phyloP scores from a whole-genome alignment of 2,888 invertebrate species.

The Drosophila parthenogenetica region DNA sequence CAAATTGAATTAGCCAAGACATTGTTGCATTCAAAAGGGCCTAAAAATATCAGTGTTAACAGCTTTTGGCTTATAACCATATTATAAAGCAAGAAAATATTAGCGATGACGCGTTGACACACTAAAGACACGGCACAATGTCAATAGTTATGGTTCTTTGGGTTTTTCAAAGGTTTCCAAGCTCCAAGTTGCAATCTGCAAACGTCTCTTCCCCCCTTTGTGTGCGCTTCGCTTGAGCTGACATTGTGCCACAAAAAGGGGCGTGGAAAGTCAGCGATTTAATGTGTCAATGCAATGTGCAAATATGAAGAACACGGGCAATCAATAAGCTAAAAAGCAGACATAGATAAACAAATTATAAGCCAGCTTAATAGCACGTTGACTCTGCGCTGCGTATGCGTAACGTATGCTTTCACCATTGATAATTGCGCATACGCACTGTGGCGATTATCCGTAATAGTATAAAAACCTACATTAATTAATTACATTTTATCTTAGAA shows the following conservation, averaged over 20 bases:
- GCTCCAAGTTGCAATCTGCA: slow-evolving; percentile 15
- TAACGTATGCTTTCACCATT: slow-evolving; percentile 1
- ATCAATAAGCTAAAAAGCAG: slow-evolving; percentile 44
- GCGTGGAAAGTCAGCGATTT: slow-evolving; percentile 52
- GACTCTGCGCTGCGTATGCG: slow-evolving; percentile 48
- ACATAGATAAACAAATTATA: slow-evolving; percentile 2
- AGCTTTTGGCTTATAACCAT: slow-evolving; percentile 68
- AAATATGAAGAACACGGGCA: slow-evolving; percentile 44
- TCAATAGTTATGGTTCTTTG: slow-evolving; percentile 68
- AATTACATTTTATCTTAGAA: no score
- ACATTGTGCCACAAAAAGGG: slow-evolving; percentile 58
- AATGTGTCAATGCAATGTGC: slow-evolving; percentile 68
- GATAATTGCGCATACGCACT: slow-evolving; percentile 38
- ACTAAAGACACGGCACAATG: slow-evolving; percentile 65
- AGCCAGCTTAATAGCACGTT: slow-evolving; percentile 26
- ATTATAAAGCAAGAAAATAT: not conserved
- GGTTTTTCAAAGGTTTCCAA: slow-evolving; percentile 76
- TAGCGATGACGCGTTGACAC: slow-evolving; percentile 26
- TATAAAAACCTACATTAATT: no score
- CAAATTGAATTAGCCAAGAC: slow-evolving; percentile 75
- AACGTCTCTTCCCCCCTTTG: not conserved
- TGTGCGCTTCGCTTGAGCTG: slow-evolving; percentile 30
- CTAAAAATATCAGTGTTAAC: slow-evolving; percentile 71
- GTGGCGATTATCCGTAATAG: not conserved
- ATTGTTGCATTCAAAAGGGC: slow-evolving; percentile 32